Base-by-base conservation (phyloP, 2,113 vertebrate species). In the Dermatemys mawii region DNA sequence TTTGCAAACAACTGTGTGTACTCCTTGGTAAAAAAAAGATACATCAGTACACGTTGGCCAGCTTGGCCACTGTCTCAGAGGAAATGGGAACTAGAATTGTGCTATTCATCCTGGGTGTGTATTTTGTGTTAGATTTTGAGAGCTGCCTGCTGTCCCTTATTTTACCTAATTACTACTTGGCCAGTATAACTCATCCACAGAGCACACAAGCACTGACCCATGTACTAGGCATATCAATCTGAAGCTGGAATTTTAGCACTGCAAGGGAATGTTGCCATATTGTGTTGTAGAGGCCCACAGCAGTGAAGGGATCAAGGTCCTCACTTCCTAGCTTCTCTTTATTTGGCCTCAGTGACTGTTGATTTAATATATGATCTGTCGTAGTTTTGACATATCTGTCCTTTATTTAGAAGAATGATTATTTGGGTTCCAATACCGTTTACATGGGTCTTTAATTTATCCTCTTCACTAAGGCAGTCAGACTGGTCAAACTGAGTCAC, bases 81-180 rank as follows among this genome's bases (percentile, higher is more conserved):
- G 82, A 95, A 97, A 83, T 88, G 60, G 27, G 83, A 95, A 83
- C 91, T 70, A 84, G 54, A 5, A 93, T 35, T 63, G 57, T 83
- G 10, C 41, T 86, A 80, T 88, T 96, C 93, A 95, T 88, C 24
- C 57, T 88, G 46, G 29, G 35, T 51, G 86, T 94, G 4, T 75
- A 22, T 78, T 97, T 87, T 90, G 19, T 88, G 53, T 57, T 6
- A 1, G 22, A 35, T 46, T n/a, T n/a, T 32, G 67, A 51, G 27
- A 90, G 55, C 84, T 82, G 67, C 46, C 29, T 87, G 46, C 27
- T 50, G 19, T 50, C 32, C 49, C 11, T 86, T 22, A 44, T 82
- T 90, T 95, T 78, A 60, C 81, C 44, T 88, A 21, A 13, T 38
- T 24, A 6, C 38, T 2, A 78, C 14, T 26, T 21, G 92, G 63